Evolutionary conservation across 2,113 vertebrate species (phyloP), one percentile per base, ranked within the genome.

Genomic region (Scomber colias): DNA sequence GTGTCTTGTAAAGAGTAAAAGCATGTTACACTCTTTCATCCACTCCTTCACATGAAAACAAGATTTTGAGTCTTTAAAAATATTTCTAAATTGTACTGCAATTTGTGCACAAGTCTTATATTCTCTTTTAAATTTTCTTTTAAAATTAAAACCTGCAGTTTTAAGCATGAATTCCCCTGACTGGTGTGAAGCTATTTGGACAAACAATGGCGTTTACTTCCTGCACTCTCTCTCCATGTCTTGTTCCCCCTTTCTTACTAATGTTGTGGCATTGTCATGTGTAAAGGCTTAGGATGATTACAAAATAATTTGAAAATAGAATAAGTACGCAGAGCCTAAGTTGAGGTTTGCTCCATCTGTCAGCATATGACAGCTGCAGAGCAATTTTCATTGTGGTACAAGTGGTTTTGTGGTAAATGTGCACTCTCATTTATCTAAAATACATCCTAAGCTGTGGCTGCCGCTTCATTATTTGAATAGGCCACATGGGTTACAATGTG

Each of bases 301-400:
- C 91, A 87, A 93, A 95, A 94, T 95, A 90, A 93, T 94, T 92
- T 91, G 90, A 93, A 94, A 94, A 94, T 92, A 87, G 87, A 93
- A 94, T 93, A 93, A 92, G 89, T 89, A 82, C 56, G 72, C 82
- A 60, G 81, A 78, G 90, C 89, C 82, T 90, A 91, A 88, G 87
- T 89, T 94, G 90, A 91, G 93, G 91, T 93, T 94, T 93, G 81
- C 76, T 87, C 81, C 76, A 68, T 94, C 92, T 93, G 92, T 93
- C 92, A 91, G 89, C 89, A 90, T 89, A 87, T 93, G 93, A 93
- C 92, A 95, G 92, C 89, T 84, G 92, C 79, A 80, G 81, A 92
- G 92, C 90, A 92, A 92, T 94, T 95, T 94, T 88, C 91, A 91
- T 91, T 94, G 94, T 93, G 92, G 92, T 79, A 66, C 68, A 15